Evolutionary conservation across 2,113 vertebrate species (phyloP), one percentile per base, ranked within the genome.

Genomic region (Epinephelus lanceolatus): DNA sequence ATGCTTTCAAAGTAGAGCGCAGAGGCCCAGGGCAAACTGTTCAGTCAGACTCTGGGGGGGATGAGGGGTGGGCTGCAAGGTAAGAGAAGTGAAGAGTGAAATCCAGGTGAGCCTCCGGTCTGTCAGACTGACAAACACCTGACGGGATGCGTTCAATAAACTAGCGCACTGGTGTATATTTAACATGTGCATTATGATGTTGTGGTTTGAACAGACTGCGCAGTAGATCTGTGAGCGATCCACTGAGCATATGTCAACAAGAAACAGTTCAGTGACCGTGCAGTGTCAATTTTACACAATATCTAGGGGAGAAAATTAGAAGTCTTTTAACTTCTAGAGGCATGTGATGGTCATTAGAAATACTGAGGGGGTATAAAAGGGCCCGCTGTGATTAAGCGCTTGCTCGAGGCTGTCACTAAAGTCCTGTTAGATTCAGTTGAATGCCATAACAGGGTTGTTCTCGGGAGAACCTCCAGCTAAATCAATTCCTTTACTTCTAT

Each of bases 401-500:
- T 25, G 55, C 72, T 37, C 15, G 25, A 52, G 71, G 67, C 69
- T 60, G 23, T 68, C 56, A 27, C 55, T 55, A 21, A 71, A 66
- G 55, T 78, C 62, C 30, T 30, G 18, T 74, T 74, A 61, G 27
- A 27, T 75, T 82, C 45, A 49, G 27, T 40, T 76, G 21, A 51
- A 56, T 66, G 63, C 37, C 49, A 62, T 71, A 80, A 68, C 17
- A 1, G 18, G 49, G 49, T 73, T 17, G 27, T 66, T 86, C 71
- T 60, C 21, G 0, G 59, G 40, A 71, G 76, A 73, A 63, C 55
- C 45, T 70, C 60, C 67, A 67, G n/a, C 73, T 40, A 52, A 72
- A 85, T 89, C 59, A 3, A 87, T 80, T 63, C 7, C 60, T 81
- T 72, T 78, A 40, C 67, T 79, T 80, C 47, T 78, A 73, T 86